Percentiles rank a stretch among this genome's conserved stretches.
phyloP scores from a whole-genome alignment of 2,113 vertebrate genomes.

The Elachura formosa region DNA sequence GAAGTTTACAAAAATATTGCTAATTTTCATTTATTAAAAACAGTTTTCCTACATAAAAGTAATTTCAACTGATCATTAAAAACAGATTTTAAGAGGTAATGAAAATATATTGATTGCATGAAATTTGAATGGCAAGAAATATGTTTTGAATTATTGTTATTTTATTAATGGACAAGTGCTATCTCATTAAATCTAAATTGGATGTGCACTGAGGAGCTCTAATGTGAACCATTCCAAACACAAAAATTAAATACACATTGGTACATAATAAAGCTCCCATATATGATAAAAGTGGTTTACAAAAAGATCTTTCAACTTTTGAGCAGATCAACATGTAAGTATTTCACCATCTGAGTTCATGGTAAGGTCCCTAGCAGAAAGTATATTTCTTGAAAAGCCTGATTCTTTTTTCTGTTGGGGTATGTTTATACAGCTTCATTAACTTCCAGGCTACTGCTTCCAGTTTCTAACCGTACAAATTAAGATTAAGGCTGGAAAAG shows the following conservation, averaged over 20 bases:
- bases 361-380: background rate
- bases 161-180: conserved; percentile 40
- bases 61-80: conserved; percentile 37
- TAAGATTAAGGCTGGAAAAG: background rate
- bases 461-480: background rate
- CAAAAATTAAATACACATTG: background rate
- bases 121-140: conserved; percentile 45
- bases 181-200: conserved; percentile 59
- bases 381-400: background rate
- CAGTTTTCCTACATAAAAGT: background rate
- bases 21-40: conserved; percentile 39
- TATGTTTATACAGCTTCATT: background rate
- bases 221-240: conserved; percentile 39
- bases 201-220: conserved; percentile 14
- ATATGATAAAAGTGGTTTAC: background rate
- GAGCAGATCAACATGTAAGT: background rate
- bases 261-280: background rate
- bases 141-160: conserved; percentile 31
- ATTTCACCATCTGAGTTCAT: background rate
- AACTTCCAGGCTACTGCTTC: background rate
- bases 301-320: conserved; percentile 15
- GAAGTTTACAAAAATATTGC: background rate
- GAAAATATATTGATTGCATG: background rate
- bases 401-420: background rate
- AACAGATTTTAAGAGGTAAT: background rate